Evolutionary conservation across 2,113 vertebrate species (phyloP).

Genomic region (Prunella himalayana): DNA sequence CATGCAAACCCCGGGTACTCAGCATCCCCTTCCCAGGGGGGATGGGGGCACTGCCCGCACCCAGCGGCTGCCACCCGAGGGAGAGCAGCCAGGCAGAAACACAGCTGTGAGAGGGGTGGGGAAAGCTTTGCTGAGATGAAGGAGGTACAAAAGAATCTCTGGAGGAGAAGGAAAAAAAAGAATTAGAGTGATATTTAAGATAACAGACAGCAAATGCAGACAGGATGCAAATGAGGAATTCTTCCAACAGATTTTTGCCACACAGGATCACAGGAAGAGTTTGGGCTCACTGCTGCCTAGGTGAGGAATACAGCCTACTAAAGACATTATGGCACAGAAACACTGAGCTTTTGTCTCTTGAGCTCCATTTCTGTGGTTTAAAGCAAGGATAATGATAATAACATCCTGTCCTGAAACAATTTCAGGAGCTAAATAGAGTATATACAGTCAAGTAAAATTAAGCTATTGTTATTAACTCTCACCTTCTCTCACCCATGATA

Average conservation of each 20-base stretch:
- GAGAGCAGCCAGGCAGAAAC: background rate
- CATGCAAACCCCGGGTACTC: background rate
- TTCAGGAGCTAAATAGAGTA: background rate
- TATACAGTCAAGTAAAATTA: background rate
- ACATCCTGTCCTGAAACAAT: background rate
- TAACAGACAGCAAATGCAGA: background rate
- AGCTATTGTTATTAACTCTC: background rate
- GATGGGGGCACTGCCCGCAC: background rate
- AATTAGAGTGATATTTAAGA: background rate
- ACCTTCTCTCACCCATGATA: background rate
- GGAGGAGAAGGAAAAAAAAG: background rate
- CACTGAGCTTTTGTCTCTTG: background rate
- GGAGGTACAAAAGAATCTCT: conserved; percentile 29
- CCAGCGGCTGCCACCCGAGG: background rate
- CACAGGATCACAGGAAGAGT: background rate
- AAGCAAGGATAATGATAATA: background rate
- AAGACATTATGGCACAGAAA: background rate
- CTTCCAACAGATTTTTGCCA: background rate
- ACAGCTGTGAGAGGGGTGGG: background rate
- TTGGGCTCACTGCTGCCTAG: background rate
- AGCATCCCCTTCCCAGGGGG: background rate
- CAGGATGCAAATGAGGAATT: background rate
- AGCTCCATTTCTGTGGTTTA: background rate
- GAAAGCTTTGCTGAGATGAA: background rate
- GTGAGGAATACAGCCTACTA: background rate